These are phyloP conservation scores for Macropodus opercularis DNA, from an alignment of 2,797 vertebrate genomes.

Conservation along the genomic window DNA sequence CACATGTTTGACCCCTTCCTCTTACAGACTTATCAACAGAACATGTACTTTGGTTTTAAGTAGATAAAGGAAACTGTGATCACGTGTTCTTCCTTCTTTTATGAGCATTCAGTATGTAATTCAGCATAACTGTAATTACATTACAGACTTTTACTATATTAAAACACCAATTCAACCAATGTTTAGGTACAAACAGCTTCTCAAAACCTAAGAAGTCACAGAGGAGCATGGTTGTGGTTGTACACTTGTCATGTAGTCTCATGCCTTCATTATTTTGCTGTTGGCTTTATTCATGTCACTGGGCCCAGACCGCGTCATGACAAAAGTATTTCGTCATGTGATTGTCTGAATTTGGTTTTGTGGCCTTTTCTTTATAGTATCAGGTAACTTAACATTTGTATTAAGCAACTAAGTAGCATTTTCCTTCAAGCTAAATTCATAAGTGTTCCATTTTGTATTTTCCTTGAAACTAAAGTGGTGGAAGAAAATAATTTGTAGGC, in stretches of 20 bases:
- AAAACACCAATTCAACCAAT: too few species aligned
- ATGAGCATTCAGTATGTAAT: neutral
- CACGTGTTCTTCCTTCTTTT: neutral
- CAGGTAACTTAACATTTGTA: too few species aligned
- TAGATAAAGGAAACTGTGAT: neutral
- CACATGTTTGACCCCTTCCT: neutral
- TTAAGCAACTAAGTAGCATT: too few species aligned
- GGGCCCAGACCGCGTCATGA: constrained; percentile 1
- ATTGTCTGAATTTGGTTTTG: neutral
- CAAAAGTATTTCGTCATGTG: constrained; percentile 31
- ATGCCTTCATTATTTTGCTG: neutral
- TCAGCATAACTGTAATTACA: too few species aligned
- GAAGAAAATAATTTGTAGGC: neutral
- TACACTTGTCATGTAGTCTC: too few species aligned
- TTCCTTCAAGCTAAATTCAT: neutral
- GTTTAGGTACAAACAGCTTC: neutral
- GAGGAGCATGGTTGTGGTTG: neutral
- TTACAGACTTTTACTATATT: too few species aligned
- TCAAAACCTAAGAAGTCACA: neutral
- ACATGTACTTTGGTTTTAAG: neutral
- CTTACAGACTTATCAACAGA: neutral
- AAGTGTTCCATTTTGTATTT: too few species aligned
- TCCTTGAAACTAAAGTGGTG: neutral
- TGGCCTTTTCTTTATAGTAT: neutral
- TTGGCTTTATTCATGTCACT: neutral